Conservation (phyloP, 2,113 vertebrate species). For the Tragelaphus imberbis region DNA sequence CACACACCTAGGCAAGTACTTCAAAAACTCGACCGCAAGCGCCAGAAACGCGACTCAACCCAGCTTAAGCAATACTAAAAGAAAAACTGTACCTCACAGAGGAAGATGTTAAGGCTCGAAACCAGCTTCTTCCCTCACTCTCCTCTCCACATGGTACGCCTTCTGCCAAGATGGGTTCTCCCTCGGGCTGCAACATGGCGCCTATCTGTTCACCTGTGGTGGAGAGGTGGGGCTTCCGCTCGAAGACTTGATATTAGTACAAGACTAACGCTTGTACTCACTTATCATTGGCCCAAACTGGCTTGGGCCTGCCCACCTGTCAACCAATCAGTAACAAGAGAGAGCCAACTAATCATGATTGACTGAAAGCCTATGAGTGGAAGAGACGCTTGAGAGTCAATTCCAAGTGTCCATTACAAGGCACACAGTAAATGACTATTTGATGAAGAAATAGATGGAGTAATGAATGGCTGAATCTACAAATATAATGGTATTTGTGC, state of each 20-base stretch:
- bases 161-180: accelerated
- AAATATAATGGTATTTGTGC: neutral
- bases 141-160: accelerated
- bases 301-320: neutral
- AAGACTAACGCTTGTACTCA: neutral
- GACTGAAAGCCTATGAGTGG: neutral
- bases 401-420: neutral
- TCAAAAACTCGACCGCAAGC: neutral
- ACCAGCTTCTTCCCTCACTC: accelerated
- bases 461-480: neutral
- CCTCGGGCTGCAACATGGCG: neutral
- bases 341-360: neutral
- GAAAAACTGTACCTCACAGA: neutral
- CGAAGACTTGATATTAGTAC: neutral
- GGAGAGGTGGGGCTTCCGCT: neutral
- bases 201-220: accelerated
- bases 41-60: neutral
- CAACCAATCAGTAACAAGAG: neutral
- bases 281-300: neutral
- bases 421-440: neutral
- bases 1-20: neutral
- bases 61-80: neutral
- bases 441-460: neutral
- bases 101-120: neutral
- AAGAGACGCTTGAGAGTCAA: neutral